Percentiles rank a stretch among this genome's conserved stretches.
These are phyloP conservation scores for Aphelinus atriplicis DNA, from an alignment of 1,140 invertebrate species.

Conservation along the genomic window DNA sequence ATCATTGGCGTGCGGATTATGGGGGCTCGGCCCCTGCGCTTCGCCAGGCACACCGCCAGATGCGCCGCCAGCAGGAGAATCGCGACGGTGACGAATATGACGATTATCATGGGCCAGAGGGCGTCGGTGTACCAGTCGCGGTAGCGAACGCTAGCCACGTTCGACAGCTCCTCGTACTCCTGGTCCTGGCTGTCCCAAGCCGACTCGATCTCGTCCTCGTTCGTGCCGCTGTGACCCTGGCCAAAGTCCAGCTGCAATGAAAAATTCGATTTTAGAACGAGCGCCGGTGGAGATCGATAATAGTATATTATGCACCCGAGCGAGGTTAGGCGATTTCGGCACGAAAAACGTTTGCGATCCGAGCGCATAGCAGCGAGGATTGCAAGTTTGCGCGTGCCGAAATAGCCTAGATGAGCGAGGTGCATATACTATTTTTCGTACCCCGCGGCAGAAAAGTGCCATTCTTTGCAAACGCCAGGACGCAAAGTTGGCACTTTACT, in stretches of 20 bases:
- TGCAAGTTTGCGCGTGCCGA: too few relatives aligned
- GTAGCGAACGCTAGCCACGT: conserved; percentile 37
- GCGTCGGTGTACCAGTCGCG: conserved; percentile 51
- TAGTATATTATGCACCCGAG: too few relatives aligned
- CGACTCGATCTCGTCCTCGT: conserved; percentile 48
- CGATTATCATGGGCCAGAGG: conserved; percentile 53
- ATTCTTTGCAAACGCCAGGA: too few relatives aligned
- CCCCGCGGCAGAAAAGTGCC: too few relatives aligned
- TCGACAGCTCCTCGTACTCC: conserved; percentile 51
- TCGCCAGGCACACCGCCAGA: conserved; percentile 51
- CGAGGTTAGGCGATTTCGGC: too few relatives aligned
- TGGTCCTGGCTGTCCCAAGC: conserved; percentile 51
- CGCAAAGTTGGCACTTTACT: too few relatives aligned
- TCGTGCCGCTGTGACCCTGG: conserved; percentile 15
- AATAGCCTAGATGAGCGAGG: too few relatives aligned
- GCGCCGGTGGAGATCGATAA: too few relatives aligned
- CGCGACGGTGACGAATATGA: conserved; percentile 48
- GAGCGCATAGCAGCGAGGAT: too few relatives aligned
- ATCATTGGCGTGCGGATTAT: conserved; percentile 62
- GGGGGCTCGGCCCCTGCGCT: conserved; percentile 55
- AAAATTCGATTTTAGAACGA: neutral
- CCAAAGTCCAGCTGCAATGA: conserved; percentile 44
- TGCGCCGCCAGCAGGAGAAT: conserved; percentile 51
- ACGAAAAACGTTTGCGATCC: too few relatives aligned
- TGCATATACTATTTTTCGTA: too few relatives aligned